These are phyloP conservation scores for Mantis religiosa DNA, from an alignment of 2,888 invertebrate genomes.

Conservation along the genomic window DNA sequence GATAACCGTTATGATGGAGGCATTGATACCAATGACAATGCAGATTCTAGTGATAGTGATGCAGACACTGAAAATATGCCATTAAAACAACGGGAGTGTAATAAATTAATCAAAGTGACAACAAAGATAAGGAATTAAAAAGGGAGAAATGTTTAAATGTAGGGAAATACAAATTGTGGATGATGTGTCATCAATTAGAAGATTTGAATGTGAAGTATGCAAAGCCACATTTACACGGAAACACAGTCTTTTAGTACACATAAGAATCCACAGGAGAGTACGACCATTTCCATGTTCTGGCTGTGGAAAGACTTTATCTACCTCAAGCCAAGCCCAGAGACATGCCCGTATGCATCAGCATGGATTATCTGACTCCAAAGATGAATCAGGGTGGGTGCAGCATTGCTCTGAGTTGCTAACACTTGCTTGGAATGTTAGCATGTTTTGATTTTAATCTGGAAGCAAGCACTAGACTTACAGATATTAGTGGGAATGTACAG, in stretches of 20 bases:
- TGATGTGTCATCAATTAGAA: neutral
- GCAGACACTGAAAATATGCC: neutral
- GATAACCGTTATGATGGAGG: neutral
- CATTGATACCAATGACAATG: neutral
- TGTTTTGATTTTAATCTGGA: neutral
- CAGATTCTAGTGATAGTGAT: constrained; percentile 6
- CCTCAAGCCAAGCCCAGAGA: constrained; percentile 1
- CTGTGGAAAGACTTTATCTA: constrained; percentile 13
- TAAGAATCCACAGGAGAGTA: constrained; percentile 16
- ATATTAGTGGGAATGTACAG: neutral
- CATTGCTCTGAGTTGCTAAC: neutral
- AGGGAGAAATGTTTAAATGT: neutral
- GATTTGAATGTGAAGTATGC: constrained; percentile 20
- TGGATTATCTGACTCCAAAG: neutral
- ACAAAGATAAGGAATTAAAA: neutral
- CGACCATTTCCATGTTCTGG: constrained; percentile 13
- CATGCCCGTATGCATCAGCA: constrained; percentile 4
- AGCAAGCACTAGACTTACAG: neutral
- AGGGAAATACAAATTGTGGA: too few relatives aligned
- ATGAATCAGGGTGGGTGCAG: neutral
- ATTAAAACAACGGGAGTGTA: neutral
- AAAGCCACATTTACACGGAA: constrained; percentile 18
- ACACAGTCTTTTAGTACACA: constrained; percentile 15
- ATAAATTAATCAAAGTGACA: neutral
- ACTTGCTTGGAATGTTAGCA: neutral